Base-by-base conservation (phyloP, 2,113 vertebrate species). In the Tragelaphus buxtoni region DNA sequence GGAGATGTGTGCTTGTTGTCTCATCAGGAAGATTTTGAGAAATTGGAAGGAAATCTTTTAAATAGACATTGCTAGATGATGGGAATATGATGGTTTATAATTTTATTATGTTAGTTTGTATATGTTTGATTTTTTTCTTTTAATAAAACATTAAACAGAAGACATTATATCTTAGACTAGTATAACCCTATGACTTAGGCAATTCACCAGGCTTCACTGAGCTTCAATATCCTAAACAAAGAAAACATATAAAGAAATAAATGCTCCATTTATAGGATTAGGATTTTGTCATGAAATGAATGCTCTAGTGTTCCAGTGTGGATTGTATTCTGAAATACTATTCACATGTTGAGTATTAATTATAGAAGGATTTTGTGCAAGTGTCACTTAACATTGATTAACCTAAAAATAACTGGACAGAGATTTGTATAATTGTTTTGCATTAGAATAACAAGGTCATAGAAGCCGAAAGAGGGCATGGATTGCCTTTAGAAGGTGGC, bases 301-400 rank as follows among this genome's bases (percentile, higher is more conserved):
- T 94, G 74, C 17, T 39, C 12, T n/a, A 76, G 35, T 96, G 55
- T 95, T 95, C 17, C 7, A 11, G 12, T 47, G 26, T 65, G 49
- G 16, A 74, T 28, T 56, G 5, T 56, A 63, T 24, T 69, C 77
- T 45, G 61, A 97, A 95, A 95, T 94, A 58, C 82, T 51, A 2
- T 60, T 94, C 83, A 91, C 49, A 16, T 90, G 63, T 56, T 95
- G 74, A 85, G 42, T 42, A 92, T 95, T 95, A 92, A 92, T 95
- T 96, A 95, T 81, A 85, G 88, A 96, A 87, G 63, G 35, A 69
- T 72, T 81, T 95, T 90, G 55, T 81, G 30, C 20, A 55, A 88
- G 39, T 94, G 55, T 83, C 49, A 83, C 3, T 94, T 39, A 61
- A 2, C 58, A 39, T 82, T 82, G 82, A 81, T 93, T 95, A 93